phyloP scores from a whole-genome alignment of 2,888 invertebrate genomes.

The Papilio demoleus region DNA sequence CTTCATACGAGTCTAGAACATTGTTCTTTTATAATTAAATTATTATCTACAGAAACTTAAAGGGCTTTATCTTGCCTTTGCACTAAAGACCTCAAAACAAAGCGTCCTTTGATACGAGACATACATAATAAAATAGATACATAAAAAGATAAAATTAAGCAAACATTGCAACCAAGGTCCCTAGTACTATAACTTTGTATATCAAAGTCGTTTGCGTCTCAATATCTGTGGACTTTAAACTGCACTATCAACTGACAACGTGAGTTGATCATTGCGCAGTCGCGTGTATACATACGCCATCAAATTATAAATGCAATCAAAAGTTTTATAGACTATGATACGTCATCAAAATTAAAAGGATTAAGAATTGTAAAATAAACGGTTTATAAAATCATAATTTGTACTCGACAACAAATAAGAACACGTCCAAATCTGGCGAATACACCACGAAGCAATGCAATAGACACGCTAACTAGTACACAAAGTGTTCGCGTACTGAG shows the following conservation, averaged over 20 bases:
- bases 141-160: background rate
- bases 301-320: background rate
- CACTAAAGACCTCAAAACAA: too few species aligned
- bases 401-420: background rate
- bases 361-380: background rate
- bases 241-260: conserved; percentile 27
- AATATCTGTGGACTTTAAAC: conserved; percentile 37
- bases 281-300: conserved; percentile 8
- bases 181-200: conserved; percentile 12
- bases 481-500: too few species aligned
- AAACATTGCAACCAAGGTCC: conserved; percentile 6
- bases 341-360: background rate
- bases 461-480: too few species aligned
- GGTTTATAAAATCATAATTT: too few species aligned
- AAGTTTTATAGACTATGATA: background rate
- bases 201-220: conserved; percentile 12
- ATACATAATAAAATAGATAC: background rate
- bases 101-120: too few species aligned
- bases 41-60: too few species aligned
- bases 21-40: too few species aligned
- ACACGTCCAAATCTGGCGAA: too few species aligned
- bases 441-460: too few species aligned
- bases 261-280: conserved; percentile 28
- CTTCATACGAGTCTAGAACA: too few species aligned
- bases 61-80: too few species aligned